Base-by-base conservation (phyloP, 2,113 vertebrate species). In the Nanorana parkeri region DNA sequence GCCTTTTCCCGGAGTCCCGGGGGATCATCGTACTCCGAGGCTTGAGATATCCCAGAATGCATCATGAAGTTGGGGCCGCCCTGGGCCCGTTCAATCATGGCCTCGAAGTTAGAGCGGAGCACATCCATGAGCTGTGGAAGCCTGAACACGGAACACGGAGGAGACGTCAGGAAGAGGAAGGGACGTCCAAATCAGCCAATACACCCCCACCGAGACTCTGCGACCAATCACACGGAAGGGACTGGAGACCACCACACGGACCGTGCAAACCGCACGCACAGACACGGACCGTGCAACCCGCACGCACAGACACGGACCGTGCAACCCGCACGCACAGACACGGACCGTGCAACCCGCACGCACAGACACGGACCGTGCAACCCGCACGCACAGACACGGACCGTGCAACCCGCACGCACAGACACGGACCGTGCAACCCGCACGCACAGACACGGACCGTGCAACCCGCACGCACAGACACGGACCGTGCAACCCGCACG, bases 1-100 rank as follows among this genome's bases (percentile, higher is more conserved):
- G 98, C 98, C 86, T 99, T 99, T 92, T 99, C 98, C 86, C 97
- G 91, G 88, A 99, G 92, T 84, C 98, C 98, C 2, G 98, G 97
- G 0, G 98, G 98, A 85, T 99, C 98, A 77, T 99, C 97, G 0
- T 99, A 99, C 85, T 99, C 98, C 3, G 97, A 99, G 7, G 98
- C 98, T 89, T 99, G 98, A 15, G 98, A 99, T 78, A 99, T 99
- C 84, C 97, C 98, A 87, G 97, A 99, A 88, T 99, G 98, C 98
- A 99, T 99, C 98, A 99, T 99, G 88, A 99, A 99, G 90, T 99
- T 99, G 24, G 97, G 97, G 60, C 98, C 98, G 24, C 97, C 97
- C 0, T 99, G 97, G 84, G 97, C 97, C 78, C 98, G 94, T 87
- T 99, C 98, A 86, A 99, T 98, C 98, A 99, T 99, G 64, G 98